phyloP scores from a whole-genome alignment of 2,888 invertebrate genomes.

The Scaptomyza cyrtandrae region DNA sequence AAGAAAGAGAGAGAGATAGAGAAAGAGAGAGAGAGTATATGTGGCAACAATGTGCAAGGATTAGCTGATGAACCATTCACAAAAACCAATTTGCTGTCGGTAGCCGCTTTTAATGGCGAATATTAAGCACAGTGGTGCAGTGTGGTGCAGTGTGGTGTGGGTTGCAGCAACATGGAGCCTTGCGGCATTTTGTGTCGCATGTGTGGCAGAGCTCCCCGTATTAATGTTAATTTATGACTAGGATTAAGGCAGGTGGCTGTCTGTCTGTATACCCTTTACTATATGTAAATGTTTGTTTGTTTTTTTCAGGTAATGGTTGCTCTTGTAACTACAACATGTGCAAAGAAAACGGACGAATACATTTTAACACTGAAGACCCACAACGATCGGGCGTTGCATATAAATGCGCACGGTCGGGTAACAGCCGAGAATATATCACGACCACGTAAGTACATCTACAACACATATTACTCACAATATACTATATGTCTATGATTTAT shows the following conservation, averaged over 20 bases:
- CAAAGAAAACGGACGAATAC: constrained; percentile 82
- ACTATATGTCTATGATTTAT: constrained; percentile 24
- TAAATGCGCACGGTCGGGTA: constrained; percentile 82
- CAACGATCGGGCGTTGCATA: constrained; percentile 81
- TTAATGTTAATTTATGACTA: constrained; percentile 74
- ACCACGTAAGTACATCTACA: constrained; percentile 81
- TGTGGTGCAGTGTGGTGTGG: no score
- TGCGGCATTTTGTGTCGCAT: constrained; percentile 55
- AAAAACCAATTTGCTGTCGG: constrained; percentile 52
- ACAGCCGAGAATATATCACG: constrained; percentile 81
- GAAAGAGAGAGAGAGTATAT: neutral
- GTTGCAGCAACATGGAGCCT: neutral
- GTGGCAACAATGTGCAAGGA: constrained; percentile 54
- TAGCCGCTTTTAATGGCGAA: constrained; percentile 50
- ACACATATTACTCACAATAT: neutral
- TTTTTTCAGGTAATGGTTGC: constrained; percentile 81
- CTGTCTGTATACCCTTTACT: constrained; percentile 1
- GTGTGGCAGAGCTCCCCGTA: constrained; percentile 51
- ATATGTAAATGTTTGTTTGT: constrained; percentile 1
- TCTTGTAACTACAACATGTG: constrained; percentile 81
- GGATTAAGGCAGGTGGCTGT: constrained; percentile 27
- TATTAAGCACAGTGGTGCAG: constrained; percentile 3
- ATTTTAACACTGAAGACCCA: constrained; percentile 81
- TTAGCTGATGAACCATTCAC: constrained; percentile 48
- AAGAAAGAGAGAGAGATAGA: neutral